Conservation (phyloP, 1,140 invertebrate species). For the Halesus radiatus region DNA sequence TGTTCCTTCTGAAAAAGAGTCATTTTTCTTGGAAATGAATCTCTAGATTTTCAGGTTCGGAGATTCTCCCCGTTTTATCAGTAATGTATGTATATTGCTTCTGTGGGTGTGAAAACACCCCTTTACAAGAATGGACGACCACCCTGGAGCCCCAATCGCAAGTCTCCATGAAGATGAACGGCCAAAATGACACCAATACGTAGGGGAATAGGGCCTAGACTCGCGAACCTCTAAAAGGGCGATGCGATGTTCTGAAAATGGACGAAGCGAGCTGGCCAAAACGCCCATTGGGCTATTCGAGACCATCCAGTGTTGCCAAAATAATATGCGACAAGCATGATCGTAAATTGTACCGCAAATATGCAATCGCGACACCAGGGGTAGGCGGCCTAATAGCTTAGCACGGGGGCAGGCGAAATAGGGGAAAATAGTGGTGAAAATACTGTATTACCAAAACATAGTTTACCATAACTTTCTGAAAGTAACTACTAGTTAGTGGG, state of each 20-base stretch:
- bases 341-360: conserved; percentile 70
- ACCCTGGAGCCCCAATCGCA: conserved; percentile 14
- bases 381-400: conserved; percentile 25
- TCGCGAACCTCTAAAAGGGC: conserved; percentile 14
- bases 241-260: conserved; percentile 20
- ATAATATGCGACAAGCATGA: conserved; percentile 63
- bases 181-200: conserved; percentile 45
- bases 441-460: not conserved
- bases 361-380: conserved; percentile 67
- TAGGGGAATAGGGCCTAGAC: conserved; percentile 44
- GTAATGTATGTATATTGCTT: conserved; percentile 58
- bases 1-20: not conserved
- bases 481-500: no score
- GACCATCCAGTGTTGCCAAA: conserved; percentile 61
- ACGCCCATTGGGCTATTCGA: conserved; percentile 67
- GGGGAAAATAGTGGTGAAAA: conserved; percentile 9
- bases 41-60: conserved; percentile 13
- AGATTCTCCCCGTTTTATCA: conserved; percentile 54
- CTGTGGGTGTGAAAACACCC: conserved; percentile 57
- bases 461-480: not conserved
- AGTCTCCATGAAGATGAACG: conserved; percentile 25
- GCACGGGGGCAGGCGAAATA: not conserved
- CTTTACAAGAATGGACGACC: conserved; percentile 50
- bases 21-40: conserved; percentile 6
- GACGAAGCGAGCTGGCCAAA: conserved; percentile 62